Evolutionary conservation across 2,113 vertebrate species (phyloP).

Genomic region (Nesogale talazaci): DNA sequence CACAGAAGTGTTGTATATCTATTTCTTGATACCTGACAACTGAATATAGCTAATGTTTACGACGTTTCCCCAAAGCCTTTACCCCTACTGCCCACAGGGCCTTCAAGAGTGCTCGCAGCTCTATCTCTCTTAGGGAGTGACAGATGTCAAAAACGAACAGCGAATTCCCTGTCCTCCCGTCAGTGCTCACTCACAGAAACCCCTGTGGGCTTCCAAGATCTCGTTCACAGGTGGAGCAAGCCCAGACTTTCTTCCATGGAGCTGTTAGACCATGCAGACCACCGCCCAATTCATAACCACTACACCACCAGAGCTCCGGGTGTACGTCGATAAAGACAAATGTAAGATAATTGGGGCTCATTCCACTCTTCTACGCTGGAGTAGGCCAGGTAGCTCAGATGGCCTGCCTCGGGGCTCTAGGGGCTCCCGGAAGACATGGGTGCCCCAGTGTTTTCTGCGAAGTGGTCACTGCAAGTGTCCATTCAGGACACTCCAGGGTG

Average conservation of each 20-base stretch:
- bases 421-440: not conserved
- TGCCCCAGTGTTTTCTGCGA: not conserved
- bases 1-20: not conserved
- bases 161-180: too few species aligned
- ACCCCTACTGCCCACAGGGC: not conserved
- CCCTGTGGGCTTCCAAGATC: too few species aligned
- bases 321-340: not conserved
- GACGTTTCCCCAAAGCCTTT: not conserved
- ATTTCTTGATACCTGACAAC: not conserved
- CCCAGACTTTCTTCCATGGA: too few species aligned
- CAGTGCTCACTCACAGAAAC: too few species aligned
- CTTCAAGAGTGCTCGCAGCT: not conserved
- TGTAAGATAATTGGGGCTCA: not conserved
- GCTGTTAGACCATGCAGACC: too few species aligned
- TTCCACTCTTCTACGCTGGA: not conserved
- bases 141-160: too few species aligned
- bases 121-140: not conserved
- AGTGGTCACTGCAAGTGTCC: not conserved
- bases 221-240: too few species aligned
- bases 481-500: not conserved
- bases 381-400: not conserved
- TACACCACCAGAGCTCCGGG: too few species aligned
- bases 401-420: not conserved
- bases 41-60: not conserved
- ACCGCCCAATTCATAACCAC: too few species aligned